A percentile compares a stretch with the other conserved stretches of the same genome.
Conservation (phyloP, 2,113 vertebrate genomes). For the Pluvialis apricaria region DNA sequence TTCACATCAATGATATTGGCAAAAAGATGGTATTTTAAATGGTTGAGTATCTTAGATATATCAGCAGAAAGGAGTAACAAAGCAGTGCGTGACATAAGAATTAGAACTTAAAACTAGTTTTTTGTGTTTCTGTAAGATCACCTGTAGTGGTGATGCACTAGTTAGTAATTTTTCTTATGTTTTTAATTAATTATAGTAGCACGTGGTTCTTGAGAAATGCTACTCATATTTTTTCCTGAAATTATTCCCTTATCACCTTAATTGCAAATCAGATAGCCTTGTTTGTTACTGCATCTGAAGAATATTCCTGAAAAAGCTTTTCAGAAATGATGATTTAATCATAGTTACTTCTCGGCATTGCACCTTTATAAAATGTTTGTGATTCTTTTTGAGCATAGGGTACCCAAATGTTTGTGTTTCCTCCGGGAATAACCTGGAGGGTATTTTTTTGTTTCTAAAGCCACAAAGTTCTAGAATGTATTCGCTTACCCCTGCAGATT, state of each 20-base stretch:
- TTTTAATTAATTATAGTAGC: background rate
- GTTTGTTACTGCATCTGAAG: background rate
- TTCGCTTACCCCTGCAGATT: background rate
- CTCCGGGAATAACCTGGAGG: background rate
- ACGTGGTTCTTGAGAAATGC: background rate
- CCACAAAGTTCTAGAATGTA: background rate
- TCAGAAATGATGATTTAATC: background rate
- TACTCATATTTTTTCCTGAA: background rate
- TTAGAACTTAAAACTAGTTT: background rate
- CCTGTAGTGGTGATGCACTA: background rate
- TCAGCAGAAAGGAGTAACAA: background rate
- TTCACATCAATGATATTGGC: background rate
- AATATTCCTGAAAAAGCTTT: background rate
- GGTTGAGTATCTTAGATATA: too few relatives aligned
- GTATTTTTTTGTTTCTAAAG: background rate
- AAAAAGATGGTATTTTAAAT: background rate
- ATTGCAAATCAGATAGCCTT: background rate
- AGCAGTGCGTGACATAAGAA: fast-evolving
- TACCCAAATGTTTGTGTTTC: background rate
- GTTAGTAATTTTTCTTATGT: background rate
- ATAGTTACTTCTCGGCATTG: background rate
- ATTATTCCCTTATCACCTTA: background rate
- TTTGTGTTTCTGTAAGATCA: background rate
- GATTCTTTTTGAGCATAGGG: background rate
- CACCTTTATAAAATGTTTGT: background rate